Base-by-base conservation (phyloP, 2,797 vertebrate species). In the Myripristis murdjan region DNA sequence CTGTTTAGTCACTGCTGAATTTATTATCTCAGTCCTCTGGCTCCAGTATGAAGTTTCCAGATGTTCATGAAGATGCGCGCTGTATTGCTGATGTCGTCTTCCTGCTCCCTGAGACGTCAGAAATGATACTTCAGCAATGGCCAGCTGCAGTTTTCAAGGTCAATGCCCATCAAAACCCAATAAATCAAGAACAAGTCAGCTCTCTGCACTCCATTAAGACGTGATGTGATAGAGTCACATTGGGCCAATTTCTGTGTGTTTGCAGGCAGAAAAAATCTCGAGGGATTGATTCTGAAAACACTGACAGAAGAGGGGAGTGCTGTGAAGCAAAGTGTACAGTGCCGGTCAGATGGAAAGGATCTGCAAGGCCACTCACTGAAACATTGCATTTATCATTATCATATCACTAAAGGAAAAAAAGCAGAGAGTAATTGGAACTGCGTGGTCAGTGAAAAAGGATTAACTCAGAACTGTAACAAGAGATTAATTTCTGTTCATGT, bases 401-500 rank as follows among this genome's bases (percentile, higher is more conserved):
- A n/a, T n/a, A n/a, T n/a, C n/a, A n/a, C n/a, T n/a, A n/a, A n/a
- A n/a, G n/a, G n/a, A n/a, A n/a, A n/a, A n/a, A n/a, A n/a, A n/a
- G n/a, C n/a, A n/a, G n/a, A n/a, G n/a, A n/a, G n/a, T n/a, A n/a
- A n/a, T n/a, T n/a, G n/a, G n/a, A n/a, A n/a, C n/a, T n/a, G n/a
- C n/a, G n/a, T n/a, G 39, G 68, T 65, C 14, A 64, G 5, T 14
- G 10, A 18, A 31, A 61, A 24, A 60, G 61, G 20, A 31, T 59
- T 24, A 0, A 4, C 54, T 39, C 0, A 28, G 35, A 49, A 15
- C 47, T 0, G 18, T 49, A 49, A 49, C 22, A 22, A 5, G 11
- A 39, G 67, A 81, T 62, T 51, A 1, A 82, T 61, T 69, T 57
- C 35, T 60, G 43, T 46, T 59, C 16, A 43, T 20, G 58, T 37